Evolutionary conservation across 2,797 vertebrate species (phyloP), one percentile per base, ranked within the genome.

Genomic region (Labroides dimidiatus): DNA sequence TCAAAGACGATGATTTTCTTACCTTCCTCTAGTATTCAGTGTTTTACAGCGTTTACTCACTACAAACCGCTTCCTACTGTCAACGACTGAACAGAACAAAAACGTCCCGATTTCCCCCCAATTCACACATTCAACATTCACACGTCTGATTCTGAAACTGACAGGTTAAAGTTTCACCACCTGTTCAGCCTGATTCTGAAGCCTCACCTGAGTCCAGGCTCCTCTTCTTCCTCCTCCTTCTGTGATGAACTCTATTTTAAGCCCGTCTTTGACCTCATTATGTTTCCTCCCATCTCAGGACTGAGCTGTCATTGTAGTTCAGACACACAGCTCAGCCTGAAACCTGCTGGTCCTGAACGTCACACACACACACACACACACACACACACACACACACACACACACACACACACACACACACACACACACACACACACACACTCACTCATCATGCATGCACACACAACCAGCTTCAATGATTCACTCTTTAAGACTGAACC

Each of bases 291-390:
- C 45, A 66, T 27, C 52, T 27, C 1, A 27, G 12, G 20, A 6
- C 6, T 24, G n/a, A 19, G 33, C 52, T 15, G 36, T 4, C 7
- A 5, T 13, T 6, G 42, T 10, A 1, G 16, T 23, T 15, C 12
- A 13, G 37, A 39, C 30, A 16, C 9, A 37, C 16, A 37, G 45
- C 57, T 17, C 50, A 4, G 45, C 7, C 49, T 56, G 43, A 76
- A 86, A 80, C 80, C 78, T 74, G 78, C 77, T 48, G 64, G n/a
- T 58, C 74, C 74, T 75, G 82, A 86, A 75, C 17, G 11, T 42
- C n/a, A 33, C 58, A 41, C 54, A 41, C 61, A 27, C 48, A 23
- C 55, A 48, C 48, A 33, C 24, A 42, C 3, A 27, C 6, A 27
- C 6, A n/a, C 36, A 37, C 36, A 44, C 17, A n/a, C 9, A 1